These are phyloP conservation scores for Dissostichus mawsoni DNA, from an alignment of 2,113 vertebrate genomes.

Conservation along the genomic window DNA sequence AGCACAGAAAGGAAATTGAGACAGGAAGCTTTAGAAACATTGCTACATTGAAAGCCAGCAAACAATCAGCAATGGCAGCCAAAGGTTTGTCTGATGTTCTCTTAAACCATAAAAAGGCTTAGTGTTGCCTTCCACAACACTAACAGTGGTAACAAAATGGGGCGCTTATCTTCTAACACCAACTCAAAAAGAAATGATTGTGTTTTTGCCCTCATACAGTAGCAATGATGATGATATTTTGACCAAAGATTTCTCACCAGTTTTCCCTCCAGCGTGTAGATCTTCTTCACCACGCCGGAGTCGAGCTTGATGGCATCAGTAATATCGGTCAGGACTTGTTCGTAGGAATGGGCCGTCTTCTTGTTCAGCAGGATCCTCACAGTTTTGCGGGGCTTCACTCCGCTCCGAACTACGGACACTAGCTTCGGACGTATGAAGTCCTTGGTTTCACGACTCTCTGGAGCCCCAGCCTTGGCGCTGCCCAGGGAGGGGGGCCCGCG, in stretches of 20 bases:
- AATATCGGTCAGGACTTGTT: conserved; percentile 97
- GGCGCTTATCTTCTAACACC: neutral
- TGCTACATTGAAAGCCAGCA: neutral
- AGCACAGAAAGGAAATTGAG: neutral
- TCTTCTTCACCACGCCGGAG: conserved; percentile 95
- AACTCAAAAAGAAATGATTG: no score
- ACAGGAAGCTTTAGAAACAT: neutral
- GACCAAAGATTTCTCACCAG: conserved; percentile 85
- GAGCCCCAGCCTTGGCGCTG: conserved; percentile 84
- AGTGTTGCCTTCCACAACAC: neutral
- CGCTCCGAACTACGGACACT: conserved; percentile 95
- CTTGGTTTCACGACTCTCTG: conserved; percentile 89
- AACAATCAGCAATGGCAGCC: conserved; percentile 1
- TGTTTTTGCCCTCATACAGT: no score
- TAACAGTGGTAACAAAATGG: neutral
- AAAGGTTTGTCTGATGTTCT: neutral
- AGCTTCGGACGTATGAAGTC: conserved; percentile 98
- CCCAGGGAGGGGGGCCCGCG: conserved; percentile 90
- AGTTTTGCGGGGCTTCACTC: conserved; percentile 95
- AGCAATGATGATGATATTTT: no score
- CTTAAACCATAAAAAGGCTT: neutral
- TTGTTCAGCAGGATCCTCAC: conserved; percentile 97
- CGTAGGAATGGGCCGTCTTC: conserved; percentile 98
- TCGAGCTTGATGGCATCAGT: conserved; percentile 98
- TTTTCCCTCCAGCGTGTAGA: conserved; percentile 97